A percentile compares a stretch with the other conserved stretches of the same genome.
These are phyloP conservation scores for Phymorhynchus buccinoides DNA, from an alignment of 1,140 invertebrate species.

Conservation along the genomic window DNA sequence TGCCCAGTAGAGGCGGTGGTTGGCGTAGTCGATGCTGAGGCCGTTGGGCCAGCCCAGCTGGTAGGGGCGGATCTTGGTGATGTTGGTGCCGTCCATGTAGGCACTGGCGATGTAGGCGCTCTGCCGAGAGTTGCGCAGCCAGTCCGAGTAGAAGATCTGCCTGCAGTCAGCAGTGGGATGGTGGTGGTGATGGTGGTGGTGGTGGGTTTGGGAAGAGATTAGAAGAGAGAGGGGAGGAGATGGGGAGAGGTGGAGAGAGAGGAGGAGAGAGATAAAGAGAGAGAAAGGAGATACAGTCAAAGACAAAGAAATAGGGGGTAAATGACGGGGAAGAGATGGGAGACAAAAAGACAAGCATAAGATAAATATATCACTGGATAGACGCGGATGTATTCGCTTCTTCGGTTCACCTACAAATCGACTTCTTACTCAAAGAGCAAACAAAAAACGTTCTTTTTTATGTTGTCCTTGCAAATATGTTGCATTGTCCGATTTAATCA, in stretches of 20 bases:
- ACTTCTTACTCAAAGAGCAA: no score
- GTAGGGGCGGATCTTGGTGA: conserved; percentile 85
- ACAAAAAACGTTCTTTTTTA: no score
- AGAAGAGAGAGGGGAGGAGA: neutral
- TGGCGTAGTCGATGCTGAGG: conserved; percentile 83
- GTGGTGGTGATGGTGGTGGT: no score
- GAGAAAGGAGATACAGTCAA: neutral
- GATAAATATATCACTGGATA: no score
- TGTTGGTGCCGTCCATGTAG: conserved; percentile 85
- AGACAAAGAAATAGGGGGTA: no score
- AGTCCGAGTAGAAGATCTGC: conserved; percentile 95
- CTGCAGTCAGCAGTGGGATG: conserved; percentile 46
- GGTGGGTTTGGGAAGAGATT: no score
- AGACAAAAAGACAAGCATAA: no score
- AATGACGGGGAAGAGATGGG: no score
- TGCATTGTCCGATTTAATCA: no score
- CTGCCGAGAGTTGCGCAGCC: conserved; percentile 87
- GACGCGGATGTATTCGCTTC: no score
- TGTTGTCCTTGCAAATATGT: no score
- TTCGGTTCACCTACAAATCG: no score
- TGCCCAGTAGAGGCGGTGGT: conserved; percentile 92
- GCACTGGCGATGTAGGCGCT: conserved; percentile 96
- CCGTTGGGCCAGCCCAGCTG: conserved; percentile 82
- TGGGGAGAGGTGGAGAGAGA: neutral
- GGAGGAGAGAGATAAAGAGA: neutral